Base-by-base conservation (phyloP, 2,797 vertebrate genomes). In the Enteromius argenteus region DNA sequence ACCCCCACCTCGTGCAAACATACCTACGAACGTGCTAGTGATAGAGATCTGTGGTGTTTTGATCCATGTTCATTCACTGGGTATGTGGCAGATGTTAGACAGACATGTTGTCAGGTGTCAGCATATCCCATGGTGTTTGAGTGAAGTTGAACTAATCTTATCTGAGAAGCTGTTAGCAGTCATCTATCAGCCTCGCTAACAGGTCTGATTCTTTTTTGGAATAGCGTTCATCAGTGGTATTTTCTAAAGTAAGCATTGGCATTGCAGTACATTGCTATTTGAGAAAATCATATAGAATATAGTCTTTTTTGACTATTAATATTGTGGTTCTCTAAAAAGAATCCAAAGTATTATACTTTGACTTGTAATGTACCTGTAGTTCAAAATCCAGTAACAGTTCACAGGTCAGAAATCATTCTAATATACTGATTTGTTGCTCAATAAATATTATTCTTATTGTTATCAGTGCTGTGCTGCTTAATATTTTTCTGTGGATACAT, bases 51-150 rank as follows among this genome's bases (percentile, higher is more conserved):
- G 58, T 64, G 21, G 32, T 64, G 73, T 81, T 84, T 71, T 75
- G 49, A 51, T 82, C 68, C 35, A 9, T 69, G 68, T 58, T 71
- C 27, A 64, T 58, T 44, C 76, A 21, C 46, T 60, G 13, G 46
- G 30, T 49, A 30, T 53, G 46, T 19, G 32, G 37, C 74, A 39
- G 74, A 69, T 84, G 74, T 76, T 56, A 30, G 44, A 42, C 42
- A 51, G 81, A 15, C 62, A 76, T 75, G 58, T 56, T 83, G 44
- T 83, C 81, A 67, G 62, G 11, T 78, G 74, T 84, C 82, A 58
- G 23, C 27, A 60, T 46, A 42, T 84, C 37, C 46, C 46, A 21
- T 51, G 37, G 49, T 56, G 37, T 67, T 56, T 76, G 72, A 76
- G 42, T 74, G 71, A 51, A 66, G 27, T 6, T 79, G 60, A 79